Evolutionary conservation across 2,797 vertebrate species (phyloP).

Genomic region (Caiman crocodilus): DNA sequence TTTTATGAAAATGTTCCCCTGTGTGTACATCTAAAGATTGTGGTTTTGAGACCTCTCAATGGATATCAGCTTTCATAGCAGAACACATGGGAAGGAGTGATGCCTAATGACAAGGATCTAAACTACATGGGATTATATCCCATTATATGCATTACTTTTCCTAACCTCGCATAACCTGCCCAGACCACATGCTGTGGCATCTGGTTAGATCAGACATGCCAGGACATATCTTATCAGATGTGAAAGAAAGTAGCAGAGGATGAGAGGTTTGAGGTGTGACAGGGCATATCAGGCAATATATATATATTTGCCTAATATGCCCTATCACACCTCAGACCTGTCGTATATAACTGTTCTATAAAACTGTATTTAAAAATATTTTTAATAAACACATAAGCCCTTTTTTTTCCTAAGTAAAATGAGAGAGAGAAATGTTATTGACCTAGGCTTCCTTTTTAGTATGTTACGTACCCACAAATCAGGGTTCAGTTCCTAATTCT

Average conservation of each 20-base stretch:
- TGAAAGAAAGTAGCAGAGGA: background rate
- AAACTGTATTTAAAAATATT: fast-evolving
- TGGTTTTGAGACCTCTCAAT: background rate
- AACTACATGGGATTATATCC: background rate
- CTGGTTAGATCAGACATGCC: background rate
- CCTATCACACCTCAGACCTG: background rate
- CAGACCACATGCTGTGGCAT: background rate
- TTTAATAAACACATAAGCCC: background rate
- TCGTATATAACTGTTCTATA: background rate
- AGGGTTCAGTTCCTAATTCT: background rate
- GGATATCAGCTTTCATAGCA: background rate
- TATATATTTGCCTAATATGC: background rate
- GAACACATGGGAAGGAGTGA: background rate
- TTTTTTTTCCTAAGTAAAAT: background rate
- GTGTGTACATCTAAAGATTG: background rate
- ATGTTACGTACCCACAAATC: background rate
- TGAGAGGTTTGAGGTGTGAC: background rate
- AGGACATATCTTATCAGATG: background rate
- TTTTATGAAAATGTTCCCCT: background rate
- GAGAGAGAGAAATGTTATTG: background rate
- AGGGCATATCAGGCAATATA: background rate
- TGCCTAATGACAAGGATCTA: background rate
- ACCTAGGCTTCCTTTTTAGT: background rate
- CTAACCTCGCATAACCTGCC: background rate
- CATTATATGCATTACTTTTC: background rate